These are phyloP conservation scores for Lepidotrigona ventralis DNA, from an alignment of 1,140 invertebrate species.

Conservation along the genomic window DNA sequence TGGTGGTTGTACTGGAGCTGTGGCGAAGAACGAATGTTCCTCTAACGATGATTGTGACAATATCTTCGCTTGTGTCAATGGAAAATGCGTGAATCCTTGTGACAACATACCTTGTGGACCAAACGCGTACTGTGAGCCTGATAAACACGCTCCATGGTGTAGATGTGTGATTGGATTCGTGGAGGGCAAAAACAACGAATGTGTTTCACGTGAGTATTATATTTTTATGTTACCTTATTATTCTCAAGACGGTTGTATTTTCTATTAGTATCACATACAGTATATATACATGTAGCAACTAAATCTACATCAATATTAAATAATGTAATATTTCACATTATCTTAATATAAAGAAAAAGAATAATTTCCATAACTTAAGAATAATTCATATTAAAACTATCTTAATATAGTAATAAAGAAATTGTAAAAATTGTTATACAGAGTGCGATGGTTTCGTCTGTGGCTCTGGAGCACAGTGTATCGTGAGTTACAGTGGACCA, in stretches of 20 bases:
- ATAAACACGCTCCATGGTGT: slow-evolving; percentile 94
- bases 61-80: slow-evolving; percentile 88
- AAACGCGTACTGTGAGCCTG: slow-evolving; percentile 92
- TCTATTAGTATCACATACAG: no score
- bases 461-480: slow-evolving; percentile 91
- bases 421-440: slow-evolving; percentile 68
- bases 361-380: no score
- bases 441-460: slow-evolving; percentile 91
- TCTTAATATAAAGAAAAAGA: no score
- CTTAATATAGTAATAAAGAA: background rate
- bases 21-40: slow-evolving; percentile 83
- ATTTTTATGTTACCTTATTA: background rate
- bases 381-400: background rate
- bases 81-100: slow-evolving; percentile 91
- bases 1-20: slow-evolving; percentile 85
- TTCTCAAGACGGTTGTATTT: no score
- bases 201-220: slow-evolving; percentile 86
- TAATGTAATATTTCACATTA: no score
- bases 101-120: slow-evolving; percentile 87
- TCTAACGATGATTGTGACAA: slow-evolving; percentile 89
- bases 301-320: no score
- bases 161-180: slow-evolving; percentile 90
- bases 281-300: no score
- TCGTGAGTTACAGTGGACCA: slow-evolving; percentile 90
- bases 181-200: slow-evolving; percentile 88